These are phyloP conservation scores for Thymallus thymallus DNA, from an alignment of 2,113 vertebrate genomes.

Conservation along the genomic window DNA sequence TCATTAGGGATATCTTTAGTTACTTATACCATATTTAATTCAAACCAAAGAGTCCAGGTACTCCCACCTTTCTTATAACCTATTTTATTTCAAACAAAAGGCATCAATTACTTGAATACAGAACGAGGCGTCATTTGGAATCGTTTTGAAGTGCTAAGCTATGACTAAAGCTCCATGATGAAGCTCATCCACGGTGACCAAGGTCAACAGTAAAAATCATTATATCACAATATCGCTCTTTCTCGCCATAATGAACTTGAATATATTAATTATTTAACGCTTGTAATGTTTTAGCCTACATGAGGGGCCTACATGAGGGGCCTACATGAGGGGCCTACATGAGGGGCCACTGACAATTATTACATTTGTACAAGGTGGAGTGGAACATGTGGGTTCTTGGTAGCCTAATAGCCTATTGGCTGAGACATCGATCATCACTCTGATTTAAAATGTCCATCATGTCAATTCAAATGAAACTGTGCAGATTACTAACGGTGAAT, in stretches of 20 bases:
- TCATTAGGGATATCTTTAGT: conserved; percentile 40
- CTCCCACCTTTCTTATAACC: conserved; percentile 41
- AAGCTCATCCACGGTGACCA: conserved; percentile 65
- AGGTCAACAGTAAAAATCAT: conserved; percentile 70
- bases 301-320: too few species aligned
- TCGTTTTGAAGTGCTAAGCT: conserved; percentile 65
- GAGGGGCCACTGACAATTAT: background rate
- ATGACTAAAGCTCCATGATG: conserved; percentile 65
- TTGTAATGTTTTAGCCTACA: background rate
- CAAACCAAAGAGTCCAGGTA: conserved; percentile 53
- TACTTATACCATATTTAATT: conserved; percentile 61
- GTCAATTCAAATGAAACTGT: background rate
- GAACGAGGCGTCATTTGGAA: conserved; percentile 54
- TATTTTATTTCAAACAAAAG: conserved; percentile 67
- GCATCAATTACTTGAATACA: conserved; percentile 60
- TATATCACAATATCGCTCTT: conserved; percentile 60
- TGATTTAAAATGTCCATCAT: background rate
- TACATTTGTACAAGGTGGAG: background rate
- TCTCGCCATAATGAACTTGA: conserved; percentile 82
- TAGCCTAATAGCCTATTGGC: background rate
- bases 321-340: too few species aligned
- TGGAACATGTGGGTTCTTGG: background rate
- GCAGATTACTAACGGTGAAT: background rate
- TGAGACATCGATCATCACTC: background rate
- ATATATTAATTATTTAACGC: conserved; percentile 86